A percentile compares a stretch with the other conserved stretches of the same genome.
Evolutionary conservation across 2,797 vertebrate genomes (phyloP).

Genomic region (Lindbergichthys nudifrons): DNA sequence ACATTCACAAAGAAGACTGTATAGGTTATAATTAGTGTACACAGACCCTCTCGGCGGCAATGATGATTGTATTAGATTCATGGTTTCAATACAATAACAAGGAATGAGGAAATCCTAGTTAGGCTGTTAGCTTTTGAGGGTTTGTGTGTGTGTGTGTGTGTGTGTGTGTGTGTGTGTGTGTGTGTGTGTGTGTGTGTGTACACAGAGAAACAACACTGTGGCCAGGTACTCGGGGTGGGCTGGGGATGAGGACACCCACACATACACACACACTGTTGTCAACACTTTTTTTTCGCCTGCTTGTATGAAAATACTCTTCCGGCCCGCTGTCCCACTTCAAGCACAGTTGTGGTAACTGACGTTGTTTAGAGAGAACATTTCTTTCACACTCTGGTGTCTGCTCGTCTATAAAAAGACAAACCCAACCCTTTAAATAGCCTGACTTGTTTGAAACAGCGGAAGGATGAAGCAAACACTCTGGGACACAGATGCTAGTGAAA

Average conservation of each 20-base stretch:
- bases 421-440: conserved; percentile 79
- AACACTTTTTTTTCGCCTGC: conserved; percentile 69
- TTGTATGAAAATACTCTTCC: conserved; percentile 76
- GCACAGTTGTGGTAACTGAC: conserved; percentile 80
- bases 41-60: conserved; percentile 20
- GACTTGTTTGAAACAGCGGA: conserved; percentile 81
- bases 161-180: conserved; percentile 63
- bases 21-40: conserved; percentile 43
- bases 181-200: conserved; percentile 64
- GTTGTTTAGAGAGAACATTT: conserved; percentile 81
- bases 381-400: conserved; percentile 80
- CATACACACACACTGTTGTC: conserved; percentile 59
- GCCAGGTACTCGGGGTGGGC: conserved; percentile 62
- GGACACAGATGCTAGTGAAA: conserved; percentile 74
- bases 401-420: conserved; percentile 79
- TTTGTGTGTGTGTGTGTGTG: conserved; percentile 45
- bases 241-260: conserved; percentile 47
- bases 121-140: conserved; percentile 73
- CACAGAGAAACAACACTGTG: conserved; percentile 61
- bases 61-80: conserved; percentile 47
- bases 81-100: conserved; percentile 60
- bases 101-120: conserved; percentile 66
- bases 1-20: conserved; percentile 23
- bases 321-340: conserved; percentile 80
- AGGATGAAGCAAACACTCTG: conserved; percentile 80